Percentiles rank a stretch among this genome's conserved stretches.
phyloP scores from a whole-genome alignment of 37 sponge, comb jelly and placozoan species.

The Geodia barretti region DNA sequence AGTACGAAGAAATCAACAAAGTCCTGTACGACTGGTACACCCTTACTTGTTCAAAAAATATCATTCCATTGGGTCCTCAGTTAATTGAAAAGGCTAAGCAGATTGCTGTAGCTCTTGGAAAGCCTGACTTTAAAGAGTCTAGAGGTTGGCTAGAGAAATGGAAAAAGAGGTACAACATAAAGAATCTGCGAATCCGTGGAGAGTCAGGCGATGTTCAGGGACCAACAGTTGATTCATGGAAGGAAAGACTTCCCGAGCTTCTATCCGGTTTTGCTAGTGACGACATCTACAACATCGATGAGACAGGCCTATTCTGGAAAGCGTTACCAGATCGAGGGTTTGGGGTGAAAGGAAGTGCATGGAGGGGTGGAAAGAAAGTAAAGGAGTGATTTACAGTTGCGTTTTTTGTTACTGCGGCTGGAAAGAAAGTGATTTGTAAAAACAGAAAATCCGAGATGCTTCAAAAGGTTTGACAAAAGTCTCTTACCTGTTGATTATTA shows the following conservation, averaged over 20 bases:
- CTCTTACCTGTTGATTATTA: slow-evolving; percentile 49
- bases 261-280: slow-evolving; percentile 23
- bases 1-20: not conserved
- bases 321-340: slow-evolving; percentile 65
- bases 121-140: slow-evolving; percentile 48
- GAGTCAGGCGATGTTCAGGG: slow-evolving; percentile 53
- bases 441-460: slow-evolving; percentile 45
- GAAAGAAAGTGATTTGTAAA: slow-evolving; percentile 33
- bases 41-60: slow-evolving; percentile 1
- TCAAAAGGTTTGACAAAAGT: slow-evolving; percentile 37
- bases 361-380: slow-evolving; percentile 50
- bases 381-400: slow-evolving; percentile 52
- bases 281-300: slow-evolving; percentile 47
- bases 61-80: slow-evolving; percentile 47
- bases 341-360: slow-evolving; percentile 40
- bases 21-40: not conserved
- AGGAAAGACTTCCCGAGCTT: slow-evolving; percentile 56
- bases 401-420: slow-evolving; percentile 60
- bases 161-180: slow-evolving; percentile 54
- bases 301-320: slow-evolving; percentile 50
- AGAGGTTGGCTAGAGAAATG: slow-evolving; percentile 59
- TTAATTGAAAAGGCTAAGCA: slow-evolving; percentile 45
- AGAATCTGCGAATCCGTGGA: slow-evolving; percentile 35
- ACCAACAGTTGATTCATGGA: slow-evolving; percentile 44
- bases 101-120: slow-evolving; percentile 34